Evolutionary conservation across 2,797 vertebrate genomes (phyloP).

Genomic region (Lophius americanus): DNA sequence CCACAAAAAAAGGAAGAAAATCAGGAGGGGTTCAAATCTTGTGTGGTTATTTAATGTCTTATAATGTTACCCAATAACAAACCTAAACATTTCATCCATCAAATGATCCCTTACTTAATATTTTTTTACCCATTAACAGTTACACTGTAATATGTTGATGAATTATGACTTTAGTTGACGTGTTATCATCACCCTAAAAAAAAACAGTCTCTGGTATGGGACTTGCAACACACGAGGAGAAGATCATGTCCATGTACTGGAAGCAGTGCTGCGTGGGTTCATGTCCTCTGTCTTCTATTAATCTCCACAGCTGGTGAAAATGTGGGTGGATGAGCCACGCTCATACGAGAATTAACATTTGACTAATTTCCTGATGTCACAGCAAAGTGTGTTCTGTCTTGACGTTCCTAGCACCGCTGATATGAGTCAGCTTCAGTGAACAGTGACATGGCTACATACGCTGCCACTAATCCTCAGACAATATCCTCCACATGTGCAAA

Average conservation of each 20-base stretch:
- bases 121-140: not conserved
- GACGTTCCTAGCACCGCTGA: slow-evolving; percentile 25
- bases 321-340: slow-evolving; percentile 26
- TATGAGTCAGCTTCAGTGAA: not conserved
- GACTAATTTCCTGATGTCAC: slow-evolving; percentile 37
- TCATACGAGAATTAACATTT: slow-evolving; percentile 49
- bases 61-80: too few species aligned
- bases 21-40: too few species aligned
- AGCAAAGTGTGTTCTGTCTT: slow-evolving; percentile 11
- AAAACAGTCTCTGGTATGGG: slow-evolving; percentile 4
- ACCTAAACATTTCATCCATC: too few species aligned
- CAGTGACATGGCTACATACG: slow-evolving; percentile 2
- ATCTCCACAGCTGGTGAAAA: slow-evolving; percentile 29
- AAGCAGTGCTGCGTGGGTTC: slow-evolving; percentile 27
- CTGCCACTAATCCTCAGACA: not conserved
- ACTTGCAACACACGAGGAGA: not conserved
- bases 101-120: not conserved
- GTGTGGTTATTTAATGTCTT: too few species aligned
- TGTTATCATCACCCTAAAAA: slow-evolving; percentile 13
- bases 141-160: not conserved
- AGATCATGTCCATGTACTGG: slow-evolving; percentile 4
- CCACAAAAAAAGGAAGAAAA: too few species aligned
- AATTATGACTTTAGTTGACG: not conserved
- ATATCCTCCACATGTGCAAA: slow-evolving; percentile 12
- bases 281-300: slow-evolving; percentile 51